phyloP scores from a whole-genome alignment of 2,888 invertebrate genomes.

The Drosophila phalerata region DNA sequence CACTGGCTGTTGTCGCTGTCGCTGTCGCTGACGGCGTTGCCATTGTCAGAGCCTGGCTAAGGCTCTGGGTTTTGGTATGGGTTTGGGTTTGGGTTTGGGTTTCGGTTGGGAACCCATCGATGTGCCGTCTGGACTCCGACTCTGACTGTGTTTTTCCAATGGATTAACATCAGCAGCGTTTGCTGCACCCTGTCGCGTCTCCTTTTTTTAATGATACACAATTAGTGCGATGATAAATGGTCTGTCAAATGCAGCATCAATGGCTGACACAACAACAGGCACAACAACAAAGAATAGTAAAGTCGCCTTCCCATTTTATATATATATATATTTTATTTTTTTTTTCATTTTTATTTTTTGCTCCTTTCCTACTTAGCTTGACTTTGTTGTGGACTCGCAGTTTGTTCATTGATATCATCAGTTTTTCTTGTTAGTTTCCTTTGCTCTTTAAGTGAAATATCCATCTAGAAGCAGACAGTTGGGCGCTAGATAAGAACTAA shows the following conservation, averaged over 20 bases:
- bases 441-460: conserved; percentile 64
- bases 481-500: conserved; percentile 61
- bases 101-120: conserved; percentile 44
- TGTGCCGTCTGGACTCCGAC: conserved; percentile 21
- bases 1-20: conserved; percentile 60
- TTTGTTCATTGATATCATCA: conserved; percentile 66
- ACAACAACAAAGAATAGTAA: conserved; percentile 27
- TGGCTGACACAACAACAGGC: conserved; percentile 50
- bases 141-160: conserved; percentile 45
- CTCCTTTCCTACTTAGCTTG: conserved; percentile 24
- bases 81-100: background rate
- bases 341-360: conserved; percentile 10
- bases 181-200: conserved; percentile 49
- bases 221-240: conserved; percentile 85
- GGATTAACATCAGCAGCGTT: conserved; percentile 73
- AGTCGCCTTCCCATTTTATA: conserved; percentile 18
- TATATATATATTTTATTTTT: conserved; percentile 14
- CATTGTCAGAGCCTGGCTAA: conserved; percentile 57
- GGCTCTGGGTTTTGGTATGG: conserved; percentile 7
- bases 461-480: conserved; percentile 30
- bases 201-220: conserved; percentile 83
- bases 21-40: conserved; percentile 35
- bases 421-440: conserved; percentile 36
- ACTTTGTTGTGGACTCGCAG: conserved; percentile 41
- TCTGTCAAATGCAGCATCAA: conserved; percentile 83